phyloP scores from a whole-genome alignment of 2,113 vertebrate species.

The Vombatus ursinus region DNA sequence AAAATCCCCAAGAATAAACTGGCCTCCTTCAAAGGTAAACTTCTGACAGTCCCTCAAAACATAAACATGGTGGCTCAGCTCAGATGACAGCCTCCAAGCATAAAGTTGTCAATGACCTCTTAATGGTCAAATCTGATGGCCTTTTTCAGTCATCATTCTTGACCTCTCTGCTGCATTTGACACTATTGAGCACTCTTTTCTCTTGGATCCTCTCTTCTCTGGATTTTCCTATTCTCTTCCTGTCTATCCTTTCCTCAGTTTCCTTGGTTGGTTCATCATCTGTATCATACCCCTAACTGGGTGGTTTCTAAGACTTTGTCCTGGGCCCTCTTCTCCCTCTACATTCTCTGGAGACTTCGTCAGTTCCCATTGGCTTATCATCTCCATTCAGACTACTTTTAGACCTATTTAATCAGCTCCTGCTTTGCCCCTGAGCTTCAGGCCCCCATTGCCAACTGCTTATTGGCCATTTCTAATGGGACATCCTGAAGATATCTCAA shows the following conservation, averaged over 20 bases:
- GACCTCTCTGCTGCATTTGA: not conserved
- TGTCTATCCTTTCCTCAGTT: not conserved
- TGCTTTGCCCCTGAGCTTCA: not conserved
- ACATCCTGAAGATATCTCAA: not conserved
- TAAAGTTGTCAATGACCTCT: not conserved
- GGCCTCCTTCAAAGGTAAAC: not conserved
- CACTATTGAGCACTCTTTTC: not conserved
- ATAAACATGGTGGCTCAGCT: not conserved
- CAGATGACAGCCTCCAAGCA: conserved; percentile 49
- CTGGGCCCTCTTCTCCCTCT: not conserved
- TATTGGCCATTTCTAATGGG: not conserved
- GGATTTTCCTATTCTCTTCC: not conserved
- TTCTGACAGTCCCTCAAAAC: conserved; percentile 51
- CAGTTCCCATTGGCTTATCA: not conserved
- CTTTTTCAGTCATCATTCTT: not conserved
- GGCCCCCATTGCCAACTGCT: not conserved
- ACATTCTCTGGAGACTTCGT: not conserved
- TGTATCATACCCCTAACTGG: not conserved
- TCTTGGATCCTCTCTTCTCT: not conserved
- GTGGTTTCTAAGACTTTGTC: not conserved
- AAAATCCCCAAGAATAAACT: conserved; percentile 18
- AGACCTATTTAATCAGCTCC: not conserved
- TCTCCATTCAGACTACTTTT: not conserved
- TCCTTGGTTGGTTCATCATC: not conserved
- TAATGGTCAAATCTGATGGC: not conserved